These are phyloP conservation scores for Eristalis arbustorum DNA, from an alignment of 2,888 invertebrate genomes.

Conservation along the genomic window DNA sequence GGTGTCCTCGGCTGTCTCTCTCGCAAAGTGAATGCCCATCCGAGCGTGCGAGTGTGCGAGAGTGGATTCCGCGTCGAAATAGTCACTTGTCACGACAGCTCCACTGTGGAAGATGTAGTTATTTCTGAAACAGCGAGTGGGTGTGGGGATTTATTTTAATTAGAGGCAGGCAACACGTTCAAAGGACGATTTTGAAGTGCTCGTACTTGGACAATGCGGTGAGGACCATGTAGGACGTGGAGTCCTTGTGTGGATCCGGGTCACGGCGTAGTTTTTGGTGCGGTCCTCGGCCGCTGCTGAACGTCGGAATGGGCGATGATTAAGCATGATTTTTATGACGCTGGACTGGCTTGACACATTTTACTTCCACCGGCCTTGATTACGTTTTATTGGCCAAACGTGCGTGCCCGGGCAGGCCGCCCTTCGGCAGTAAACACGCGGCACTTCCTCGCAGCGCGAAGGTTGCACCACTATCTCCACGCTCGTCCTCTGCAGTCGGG, in stretches of 20 bases:
- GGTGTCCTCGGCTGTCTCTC: neutral
- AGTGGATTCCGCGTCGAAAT: neutral
- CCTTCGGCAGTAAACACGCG: neutral
- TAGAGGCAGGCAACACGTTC: neutral
- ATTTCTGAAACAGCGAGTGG: neutral
- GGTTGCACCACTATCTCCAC: neutral
- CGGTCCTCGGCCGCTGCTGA: neutral
- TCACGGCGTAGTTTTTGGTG: neutral
- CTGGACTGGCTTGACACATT: neutral
- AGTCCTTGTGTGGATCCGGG: neutral
- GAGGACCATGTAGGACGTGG: neutral
- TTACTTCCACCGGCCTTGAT: neutral
- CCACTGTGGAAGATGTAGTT: neutral
- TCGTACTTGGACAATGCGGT: neutral
- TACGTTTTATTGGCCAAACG: neutral
- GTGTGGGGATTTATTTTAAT: neutral
- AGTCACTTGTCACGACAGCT: neutral
- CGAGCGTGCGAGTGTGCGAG: neutral
- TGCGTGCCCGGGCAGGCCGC: neutral
- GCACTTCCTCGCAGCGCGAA: no score
- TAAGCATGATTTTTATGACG: neutral
- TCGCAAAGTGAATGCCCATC: no score
- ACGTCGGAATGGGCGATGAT: neutral
- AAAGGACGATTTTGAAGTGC: neutral
- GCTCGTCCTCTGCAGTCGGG: no score